A percentile compares a stretch with the other conserved stretches of the same genome.
Conservation (phyloP, 1,140 invertebrate genomes). For the Drosophila virilis region DNA sequence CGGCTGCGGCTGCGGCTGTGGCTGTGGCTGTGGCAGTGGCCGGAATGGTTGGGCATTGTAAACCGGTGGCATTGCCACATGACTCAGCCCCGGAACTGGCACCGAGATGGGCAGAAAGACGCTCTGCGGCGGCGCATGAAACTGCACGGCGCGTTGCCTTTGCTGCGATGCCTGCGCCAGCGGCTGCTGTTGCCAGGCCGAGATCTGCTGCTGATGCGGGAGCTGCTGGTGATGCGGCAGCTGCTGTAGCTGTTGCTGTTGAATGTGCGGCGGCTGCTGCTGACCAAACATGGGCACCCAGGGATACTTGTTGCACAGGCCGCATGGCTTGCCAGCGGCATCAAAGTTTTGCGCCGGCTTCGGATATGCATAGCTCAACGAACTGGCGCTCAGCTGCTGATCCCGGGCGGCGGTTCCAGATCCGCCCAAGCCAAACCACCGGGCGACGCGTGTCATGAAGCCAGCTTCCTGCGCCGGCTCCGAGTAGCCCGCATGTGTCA, state of each 20-base stretch:
- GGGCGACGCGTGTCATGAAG: slow-evolving; percentile 76
- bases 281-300: slow-evolving; percentile 89
- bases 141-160: slow-evolving; percentile 73
- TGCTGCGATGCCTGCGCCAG: slow-evolving; percentile 64
- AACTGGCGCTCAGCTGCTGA: slow-evolving; percentile 52
- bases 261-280: slow-evolving; percentile 43
- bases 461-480: slow-evolving; percentile 41
- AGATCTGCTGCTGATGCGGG: slow-evolving; percentile 49
- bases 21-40: slow-evolving; percentile 38
- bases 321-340: slow-evolving; percentile 85
- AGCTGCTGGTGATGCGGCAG: slow-evolving; percentile 37
- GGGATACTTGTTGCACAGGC: slow-evolving; percentile 90
- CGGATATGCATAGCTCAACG: slow-evolving; percentile 64
- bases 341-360: slow-evolving; percentile 68
- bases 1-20: slow-evolving; percentile 22
- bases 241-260: slow-evolving; percentile 51
- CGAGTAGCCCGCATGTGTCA: slow-evolving; percentile 48
- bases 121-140: slow-evolving; percentile 41
- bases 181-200: slow-evolving; percentile 45
- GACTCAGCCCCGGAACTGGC: slow-evolving; percentile 86
- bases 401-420: slow-evolving; percentile 45
- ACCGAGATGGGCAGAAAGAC: slow-evolving; percentile 84
- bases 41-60: slow-evolving; percentile 86
- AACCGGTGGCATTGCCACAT: slow-evolving; percentile 86
- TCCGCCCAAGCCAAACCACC: slow-evolving; percentile 80